Percentiles rank a stretch among this genome's conserved stretches.
Evolutionary conservation across 2,797 vertebrate genomes (phyloP).

Genomic region (Rhinogobio ventralis): DNA sequence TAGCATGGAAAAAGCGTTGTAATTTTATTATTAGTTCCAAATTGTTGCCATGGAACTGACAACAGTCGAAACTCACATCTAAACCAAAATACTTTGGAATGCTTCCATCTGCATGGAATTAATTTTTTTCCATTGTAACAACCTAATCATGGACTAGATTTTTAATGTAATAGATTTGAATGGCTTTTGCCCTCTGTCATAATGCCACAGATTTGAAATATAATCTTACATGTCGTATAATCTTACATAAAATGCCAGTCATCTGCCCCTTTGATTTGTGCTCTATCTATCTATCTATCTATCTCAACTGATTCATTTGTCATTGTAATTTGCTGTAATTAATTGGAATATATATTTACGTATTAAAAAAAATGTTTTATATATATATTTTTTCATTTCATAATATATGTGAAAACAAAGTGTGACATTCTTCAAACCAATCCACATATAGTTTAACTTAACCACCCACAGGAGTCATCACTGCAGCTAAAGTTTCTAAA

Average conservation of each 20-base stretch:
- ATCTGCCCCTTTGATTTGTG: neutral
- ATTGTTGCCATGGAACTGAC: slow-evolving; percentile 15
- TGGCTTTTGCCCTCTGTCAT: slow-evolving; percentile 9
- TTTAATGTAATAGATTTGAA: slow-evolving; percentile 15
- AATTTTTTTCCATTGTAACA: neutral
- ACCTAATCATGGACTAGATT: slow-evolving; percentile 2
- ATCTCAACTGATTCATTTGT: neutral
- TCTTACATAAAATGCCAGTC: slow-evolving; percentile 21
- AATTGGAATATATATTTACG: neutral
- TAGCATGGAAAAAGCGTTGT: slow-evolving; percentile 27
- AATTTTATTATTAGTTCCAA: slow-evolving; percentile 16
- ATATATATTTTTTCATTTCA: no score
- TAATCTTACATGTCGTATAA: slow-evolving; percentile 1
- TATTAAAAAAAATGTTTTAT: neutral
- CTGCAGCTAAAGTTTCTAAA: slow-evolving; percentile 32
- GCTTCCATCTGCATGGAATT: neutral
- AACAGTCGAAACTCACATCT: slow-evolving; percentile 20
- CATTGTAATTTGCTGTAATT: neutral
- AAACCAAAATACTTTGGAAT: slow-evolving; percentile 6
- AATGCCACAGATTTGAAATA: slow-evolving; percentile 7
- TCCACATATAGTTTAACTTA: slow-evolving; percentile 14
- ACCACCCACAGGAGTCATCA: neutral
- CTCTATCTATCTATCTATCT: neutral
- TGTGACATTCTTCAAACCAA: neutral
- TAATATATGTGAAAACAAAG: neutral